Conservation (phyloP, 37 sponge, comb jelly and placozoan genomes). For the Ianthella basta region DNA sequence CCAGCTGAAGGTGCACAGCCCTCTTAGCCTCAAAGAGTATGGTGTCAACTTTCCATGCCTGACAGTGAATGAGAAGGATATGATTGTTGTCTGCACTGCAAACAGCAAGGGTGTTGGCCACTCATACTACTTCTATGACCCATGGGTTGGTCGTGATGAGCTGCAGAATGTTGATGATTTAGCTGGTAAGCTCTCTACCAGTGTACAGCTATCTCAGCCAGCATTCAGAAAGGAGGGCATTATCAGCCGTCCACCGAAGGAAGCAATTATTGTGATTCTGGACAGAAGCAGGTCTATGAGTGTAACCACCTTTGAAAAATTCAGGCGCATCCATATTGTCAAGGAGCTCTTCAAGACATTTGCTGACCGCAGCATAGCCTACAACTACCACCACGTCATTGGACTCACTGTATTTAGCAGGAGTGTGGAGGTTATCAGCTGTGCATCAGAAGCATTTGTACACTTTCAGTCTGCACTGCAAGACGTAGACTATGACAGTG, state of each 20-base stretch:
- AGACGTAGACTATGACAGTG: not conserved
- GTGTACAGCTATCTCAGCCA: not conserved
- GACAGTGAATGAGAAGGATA: not conserved
- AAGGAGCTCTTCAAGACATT: conserved; percentile 45
- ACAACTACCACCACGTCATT: conserved; percentile 43
- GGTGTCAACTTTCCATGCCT: conserved; percentile 5
- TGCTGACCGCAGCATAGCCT: conserved; percentile 48
- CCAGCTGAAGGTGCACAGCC: no score
- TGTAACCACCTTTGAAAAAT: not conserved
- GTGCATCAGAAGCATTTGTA: conserved; percentile 30
- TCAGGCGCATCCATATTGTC: conserved; percentile 9
- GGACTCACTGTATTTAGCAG: conserved; percentile 38
- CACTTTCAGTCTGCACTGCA: conserved; percentile 26
- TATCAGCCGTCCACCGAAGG: conserved; percentile 40
- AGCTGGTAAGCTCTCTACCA: not conserved
- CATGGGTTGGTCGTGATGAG: not conserved
- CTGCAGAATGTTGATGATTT: not conserved
- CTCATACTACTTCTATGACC: conserved; percentile 8
- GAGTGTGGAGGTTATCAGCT: conserved; percentile 16
- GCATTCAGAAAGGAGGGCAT: conserved; percentile 16
- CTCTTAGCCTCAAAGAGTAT: no score
- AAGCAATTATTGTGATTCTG: conserved; percentile 44
- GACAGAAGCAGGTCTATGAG: conserved; percentile 36
- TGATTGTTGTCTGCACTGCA: not conserved
- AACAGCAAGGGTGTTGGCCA: not conserved